Conservation (phyloP, 2,113 vertebrate genomes). For the Platycercus adscitus region DNA sequence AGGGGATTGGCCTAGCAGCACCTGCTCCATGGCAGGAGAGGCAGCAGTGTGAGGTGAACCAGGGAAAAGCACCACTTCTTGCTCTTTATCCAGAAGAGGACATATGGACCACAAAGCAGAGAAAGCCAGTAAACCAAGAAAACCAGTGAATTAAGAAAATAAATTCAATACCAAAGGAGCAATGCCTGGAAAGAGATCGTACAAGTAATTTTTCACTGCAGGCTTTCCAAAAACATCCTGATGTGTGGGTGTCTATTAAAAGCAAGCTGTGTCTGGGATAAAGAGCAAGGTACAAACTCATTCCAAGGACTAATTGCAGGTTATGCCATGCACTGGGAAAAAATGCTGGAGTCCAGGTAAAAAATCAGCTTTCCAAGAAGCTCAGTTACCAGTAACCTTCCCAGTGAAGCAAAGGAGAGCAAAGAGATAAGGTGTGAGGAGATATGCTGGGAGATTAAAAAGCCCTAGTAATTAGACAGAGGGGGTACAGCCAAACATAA, state of each 20-base stretch:
- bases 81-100: not conserved
- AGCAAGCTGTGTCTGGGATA: conserved; percentile 23
- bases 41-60: not conserved
- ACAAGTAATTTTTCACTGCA: conserved; percentile 2
- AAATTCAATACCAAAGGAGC: not conserved
- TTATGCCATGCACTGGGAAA: not conserved
- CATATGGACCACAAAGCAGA: not conserved
- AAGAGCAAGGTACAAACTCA: conserved; percentile 29
- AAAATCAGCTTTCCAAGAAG: not conserved
- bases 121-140: not conserved
- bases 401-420: not conserved
- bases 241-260: conserved; percentile 49
- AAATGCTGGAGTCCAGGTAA: not conserved
- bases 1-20: not conserved
- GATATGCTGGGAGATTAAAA: not conserved
- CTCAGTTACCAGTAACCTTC: not conserved
- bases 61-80: not conserved
- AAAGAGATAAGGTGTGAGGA: not conserved
- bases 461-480: not conserved
- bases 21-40: not conserved
- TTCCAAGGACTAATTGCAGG: conserved; percentile 14
- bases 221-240: conserved; percentile 39
- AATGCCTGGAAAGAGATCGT: not conserved
- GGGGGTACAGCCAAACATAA: not conserved
- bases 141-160: not conserved